Conservation (phyloP, 2,113 vertebrate species). For the Entelurus aequoreus region DNA sequence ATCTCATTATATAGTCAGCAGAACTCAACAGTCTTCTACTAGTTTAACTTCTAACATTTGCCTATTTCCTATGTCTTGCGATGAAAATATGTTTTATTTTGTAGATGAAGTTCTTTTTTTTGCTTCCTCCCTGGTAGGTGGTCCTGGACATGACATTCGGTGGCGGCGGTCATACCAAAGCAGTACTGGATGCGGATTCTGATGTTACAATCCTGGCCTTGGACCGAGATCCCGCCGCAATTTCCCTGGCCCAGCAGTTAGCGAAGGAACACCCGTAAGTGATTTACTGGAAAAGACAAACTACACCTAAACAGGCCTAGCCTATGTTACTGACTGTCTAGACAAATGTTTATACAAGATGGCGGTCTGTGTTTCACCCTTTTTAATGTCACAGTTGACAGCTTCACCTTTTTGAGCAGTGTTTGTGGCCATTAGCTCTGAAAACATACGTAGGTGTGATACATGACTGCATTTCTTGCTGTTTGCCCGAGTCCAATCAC, state of each 20-base stretch:
- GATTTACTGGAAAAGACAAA: conserved; percentile 30
- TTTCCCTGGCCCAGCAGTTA: conserved; percentile 77
- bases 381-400: conserved; percentile 32
- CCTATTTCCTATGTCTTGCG: conserved; percentile 7
- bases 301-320: conserved; percentile 27
- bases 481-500: conserved; percentile 46
- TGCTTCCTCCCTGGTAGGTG: conserved; percentile 67
- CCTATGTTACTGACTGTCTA: conserved; percentile 18
- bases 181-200: conserved; percentile 72
- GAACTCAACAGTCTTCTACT: too few relatives aligned
- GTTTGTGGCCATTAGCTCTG: conserved; percentile 46
- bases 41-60: too few relatives aligned
- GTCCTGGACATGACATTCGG: conserved; percentile 97
- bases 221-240: conserved; percentile 86
- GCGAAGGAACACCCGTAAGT: conserved; percentile 83
- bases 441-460: conserved; percentile 43
- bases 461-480: conserved; percentile 30
- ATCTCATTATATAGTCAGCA: too few relatives aligned
- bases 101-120: conserved; percentile 34
- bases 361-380: conserved; percentile 25
- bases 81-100: conserved; percentile 32
- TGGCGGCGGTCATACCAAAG: conserved; percentile 86
- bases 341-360: conserved; percentile 35
- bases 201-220: conserved; percentile 77
- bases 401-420: conserved; percentile 32